A percentile compares a stretch with the other conserved stretches of the same genome.
Conservation (phyloP, 2,888 invertebrate genomes). For the Drosophila macrothrix region DNA sequence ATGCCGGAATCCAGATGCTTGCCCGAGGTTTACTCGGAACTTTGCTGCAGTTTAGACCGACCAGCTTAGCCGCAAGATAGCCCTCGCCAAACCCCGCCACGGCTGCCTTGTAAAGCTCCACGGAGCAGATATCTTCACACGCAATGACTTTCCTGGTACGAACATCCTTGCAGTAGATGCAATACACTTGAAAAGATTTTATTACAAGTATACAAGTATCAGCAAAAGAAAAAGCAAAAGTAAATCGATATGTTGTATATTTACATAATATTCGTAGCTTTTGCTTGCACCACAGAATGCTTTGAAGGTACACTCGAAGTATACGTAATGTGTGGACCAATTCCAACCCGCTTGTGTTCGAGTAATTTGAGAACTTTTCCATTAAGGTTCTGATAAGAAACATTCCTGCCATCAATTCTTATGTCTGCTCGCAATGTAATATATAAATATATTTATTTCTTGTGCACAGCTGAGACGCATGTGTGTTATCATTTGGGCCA, state of each 20-base stretch:
- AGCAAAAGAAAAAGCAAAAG: background rate
- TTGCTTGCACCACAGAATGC: background rate
- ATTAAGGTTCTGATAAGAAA: constrained; percentile 28
- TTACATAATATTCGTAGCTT: background rate
- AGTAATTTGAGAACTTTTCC: constrained; percentile 27
- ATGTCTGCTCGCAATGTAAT: background rate
- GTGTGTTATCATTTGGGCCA: constrained; percentile 27
- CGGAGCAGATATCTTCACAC: background rate
- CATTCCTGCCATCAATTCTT: constrained; percentile 15
- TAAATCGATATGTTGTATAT: background rate
- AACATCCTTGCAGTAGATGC: background rate
- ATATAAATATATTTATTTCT: background rate
- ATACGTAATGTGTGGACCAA: background rate
- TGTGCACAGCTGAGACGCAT: constrained; percentile 1
- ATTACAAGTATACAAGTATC: too few relatives aligned
- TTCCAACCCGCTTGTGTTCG: background rate
- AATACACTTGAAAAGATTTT: background rate
- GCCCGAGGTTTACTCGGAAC: background rate
- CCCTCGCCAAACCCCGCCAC: background rate
- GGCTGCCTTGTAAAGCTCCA: background rate
- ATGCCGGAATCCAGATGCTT: background rate
- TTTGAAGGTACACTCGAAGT: background rate
- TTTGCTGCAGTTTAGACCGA: background rate
- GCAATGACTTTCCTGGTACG: background rate
- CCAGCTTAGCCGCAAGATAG: background rate